Conservation (phyloP, 2,888 invertebrate species). For the Nomada lathburiana region DNA sequence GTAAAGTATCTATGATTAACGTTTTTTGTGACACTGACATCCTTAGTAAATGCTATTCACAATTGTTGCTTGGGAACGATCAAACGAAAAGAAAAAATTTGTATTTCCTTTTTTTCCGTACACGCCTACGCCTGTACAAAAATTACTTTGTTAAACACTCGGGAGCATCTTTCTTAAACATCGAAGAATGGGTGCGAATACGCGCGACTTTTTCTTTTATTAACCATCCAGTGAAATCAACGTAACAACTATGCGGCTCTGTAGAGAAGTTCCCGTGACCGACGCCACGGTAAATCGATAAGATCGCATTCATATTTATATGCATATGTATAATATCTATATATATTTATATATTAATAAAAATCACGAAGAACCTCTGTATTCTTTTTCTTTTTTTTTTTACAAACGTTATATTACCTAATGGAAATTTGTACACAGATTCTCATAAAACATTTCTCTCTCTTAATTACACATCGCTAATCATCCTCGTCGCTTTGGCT, state of each 20-base stretch:
- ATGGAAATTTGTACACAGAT: constrained; percentile 82
- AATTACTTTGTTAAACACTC: constrained; percentile 31
- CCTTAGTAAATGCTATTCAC: constrained; percentile 16
- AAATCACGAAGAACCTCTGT: constrained; percentile 76
- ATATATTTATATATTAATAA: constrained; percentile 73
- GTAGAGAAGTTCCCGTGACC: constrained; percentile 34
- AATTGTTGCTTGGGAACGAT: constrained; percentile 26
- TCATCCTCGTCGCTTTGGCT: constrained; percentile 50
- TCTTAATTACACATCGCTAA: constrained; percentile 69
- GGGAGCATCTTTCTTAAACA: constrained; percentile 41
- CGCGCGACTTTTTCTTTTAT: constrained; percentile 34
- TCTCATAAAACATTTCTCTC: constrained; percentile 70
- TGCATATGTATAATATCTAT: constrained; percentile 62
- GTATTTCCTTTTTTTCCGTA: not conserved
- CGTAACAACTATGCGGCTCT: constrained; percentile 53
- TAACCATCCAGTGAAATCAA: constrained; percentile 35
- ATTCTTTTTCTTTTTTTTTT: constrained; percentile 74
- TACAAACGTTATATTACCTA: constrained; percentile 78
- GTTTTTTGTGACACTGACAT: constrained; percentile 10
- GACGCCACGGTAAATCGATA: constrained; percentile 50
- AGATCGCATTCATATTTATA: constrained; percentile 57
- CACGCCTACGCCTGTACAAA: constrained; percentile 23
- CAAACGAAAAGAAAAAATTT: constrained; percentile 11
- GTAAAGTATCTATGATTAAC: constrained; percentile 24
- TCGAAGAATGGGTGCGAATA: constrained; percentile 42